Evolutionary conservation across 1,140 invertebrate species (phyloP).

Genomic region (Catajapyx aquilonaris): DNA sequence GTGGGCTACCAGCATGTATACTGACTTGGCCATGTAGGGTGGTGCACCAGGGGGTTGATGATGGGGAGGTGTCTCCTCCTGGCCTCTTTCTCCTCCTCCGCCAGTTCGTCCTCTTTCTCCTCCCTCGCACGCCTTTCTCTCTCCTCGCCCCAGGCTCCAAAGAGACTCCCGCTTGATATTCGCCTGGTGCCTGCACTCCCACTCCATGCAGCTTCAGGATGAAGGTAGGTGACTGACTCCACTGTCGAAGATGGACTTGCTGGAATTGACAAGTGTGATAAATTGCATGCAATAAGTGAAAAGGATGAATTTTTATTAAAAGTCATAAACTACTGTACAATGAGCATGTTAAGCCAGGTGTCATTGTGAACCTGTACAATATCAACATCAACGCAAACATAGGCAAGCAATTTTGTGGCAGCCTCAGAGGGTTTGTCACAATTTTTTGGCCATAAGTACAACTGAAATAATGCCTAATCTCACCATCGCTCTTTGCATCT

Average conservation of each 20-base stretch:
- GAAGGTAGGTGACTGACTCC: no score
- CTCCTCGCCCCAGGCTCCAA: conserved; percentile 34
- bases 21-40: conserved; percentile 74
- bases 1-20: conserved; percentile 5
- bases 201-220: no score
- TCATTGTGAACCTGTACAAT: not conserved
- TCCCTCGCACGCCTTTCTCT: conserved; percentile 28
- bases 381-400: not conserved
- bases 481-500: not conserved
- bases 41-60: conserved; percentile 65
- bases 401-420: not conserved
- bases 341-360: not conserved
- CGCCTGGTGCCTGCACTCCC: conserved; percentile 51
- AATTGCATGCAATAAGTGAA: not conserved
- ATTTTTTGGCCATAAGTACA: not conserved
- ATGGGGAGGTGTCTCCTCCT: conserved; percentile 54
- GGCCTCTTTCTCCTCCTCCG: conserved; percentile 19
- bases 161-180: conserved; percentile 53
- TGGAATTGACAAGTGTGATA: not conserved
- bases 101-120: conserved; percentile 16
- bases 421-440: not conserved
- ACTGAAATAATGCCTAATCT: not conserved
- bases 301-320: not conserved
- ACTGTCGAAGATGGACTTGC: not conserved
- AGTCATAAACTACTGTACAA: not conserved